Percentiles rank a stretch among this genome's conserved stretches.
These are phyloP conservation scores for Leptura quadrifasciata DNA, from an alignment of 2,888 invertebrate genomes.

Conservation along the genomic window DNA sequence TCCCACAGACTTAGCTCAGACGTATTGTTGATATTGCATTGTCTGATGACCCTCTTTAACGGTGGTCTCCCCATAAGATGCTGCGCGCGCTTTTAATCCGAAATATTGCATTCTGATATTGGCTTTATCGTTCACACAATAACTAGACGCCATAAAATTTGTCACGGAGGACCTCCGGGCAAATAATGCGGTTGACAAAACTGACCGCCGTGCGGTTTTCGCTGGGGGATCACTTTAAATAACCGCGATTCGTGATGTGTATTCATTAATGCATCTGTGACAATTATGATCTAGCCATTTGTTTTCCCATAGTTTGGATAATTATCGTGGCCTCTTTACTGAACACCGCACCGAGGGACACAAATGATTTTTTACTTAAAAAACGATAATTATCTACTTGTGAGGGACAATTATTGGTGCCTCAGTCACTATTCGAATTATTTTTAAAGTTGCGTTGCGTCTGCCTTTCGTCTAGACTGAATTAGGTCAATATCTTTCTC, in stretches of 20 bases:
- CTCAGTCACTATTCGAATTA: neutral
- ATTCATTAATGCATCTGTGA: slow-evolving; percentile 43
- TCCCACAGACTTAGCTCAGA: slow-evolving; percentile 61
- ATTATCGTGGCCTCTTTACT: neutral
- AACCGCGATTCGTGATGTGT: slow-evolving; percentile 50
- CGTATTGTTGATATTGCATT: slow-evolving; percentile 57
- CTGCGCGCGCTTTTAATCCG: slow-evolving; percentile 41
- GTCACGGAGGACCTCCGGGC: slow-evolving; percentile 56
- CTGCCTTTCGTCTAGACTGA: neutral
- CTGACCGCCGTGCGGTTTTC: slow-evolving; percentile 43
- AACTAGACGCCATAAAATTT: slow-evolving; percentile 61
- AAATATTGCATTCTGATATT: slow-evolving; percentile 50
- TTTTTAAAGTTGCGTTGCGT: neutral
- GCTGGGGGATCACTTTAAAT: neutral
- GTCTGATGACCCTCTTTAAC: slow-evolving; percentile 54
- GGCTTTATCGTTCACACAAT: slow-evolving; percentile 41
- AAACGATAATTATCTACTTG: neutral
- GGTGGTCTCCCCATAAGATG: slow-evolving; percentile 30
- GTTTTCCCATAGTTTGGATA: slow-evolving; percentile 4
- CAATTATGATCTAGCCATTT: neutral
- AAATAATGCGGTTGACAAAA: slow-evolving; percentile 32
- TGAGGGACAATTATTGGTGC: neutral
- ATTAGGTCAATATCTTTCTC: neutral
- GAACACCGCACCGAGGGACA: neutral
- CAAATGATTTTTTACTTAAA: neutral